Conservation (phyloP, 2,113 vertebrate species). For the Cheirogaleus medius region DNA sequence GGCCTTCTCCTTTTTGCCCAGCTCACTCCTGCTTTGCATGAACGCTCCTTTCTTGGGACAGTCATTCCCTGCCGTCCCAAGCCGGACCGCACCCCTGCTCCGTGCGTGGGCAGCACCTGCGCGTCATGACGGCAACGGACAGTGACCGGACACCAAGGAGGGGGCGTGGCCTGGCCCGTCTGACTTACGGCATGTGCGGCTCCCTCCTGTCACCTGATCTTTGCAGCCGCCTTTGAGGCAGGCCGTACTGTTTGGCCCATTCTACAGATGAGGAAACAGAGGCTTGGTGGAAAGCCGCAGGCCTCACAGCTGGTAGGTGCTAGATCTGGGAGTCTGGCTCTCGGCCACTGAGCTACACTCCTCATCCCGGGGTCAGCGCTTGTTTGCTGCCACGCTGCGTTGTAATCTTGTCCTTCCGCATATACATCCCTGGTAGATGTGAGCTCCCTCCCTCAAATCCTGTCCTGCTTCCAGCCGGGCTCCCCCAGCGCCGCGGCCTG, state of each 20-base stretch:
- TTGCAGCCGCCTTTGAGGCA: too few relatives aligned
- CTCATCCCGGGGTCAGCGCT: not conserved
- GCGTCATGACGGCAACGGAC: not conserved
- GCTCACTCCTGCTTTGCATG: not conserved
- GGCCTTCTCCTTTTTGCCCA: not conserved
- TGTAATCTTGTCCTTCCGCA: not conserved
- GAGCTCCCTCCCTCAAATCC: too few relatives aligned
- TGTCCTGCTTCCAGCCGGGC: not conserved
- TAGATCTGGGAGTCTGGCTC: not conserved
- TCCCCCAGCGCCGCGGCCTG: rapidly evolving
- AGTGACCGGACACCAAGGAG: not conserved
- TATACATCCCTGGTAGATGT: too few relatives aligned
- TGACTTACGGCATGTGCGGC: rapidly evolving
- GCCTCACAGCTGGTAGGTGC: not conserved
- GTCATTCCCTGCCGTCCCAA: not conserved
- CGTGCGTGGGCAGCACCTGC: rapidly evolving
- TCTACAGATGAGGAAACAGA: not conserved
- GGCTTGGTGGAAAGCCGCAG: not conserved
- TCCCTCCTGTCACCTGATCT: not conserved
- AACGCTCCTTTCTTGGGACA: not conserved
- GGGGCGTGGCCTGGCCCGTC: too few relatives aligned
- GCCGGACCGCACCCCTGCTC: too few relatives aligned
- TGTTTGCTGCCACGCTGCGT: not conserved
- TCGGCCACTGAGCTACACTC: not conserved
- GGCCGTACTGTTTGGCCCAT: not conserved